These are phyloP conservation scores for Forbesichthys papilliferus DNA, from an alignment of 2,113 vertebrate species.

Conservation along the genomic window DNA sequence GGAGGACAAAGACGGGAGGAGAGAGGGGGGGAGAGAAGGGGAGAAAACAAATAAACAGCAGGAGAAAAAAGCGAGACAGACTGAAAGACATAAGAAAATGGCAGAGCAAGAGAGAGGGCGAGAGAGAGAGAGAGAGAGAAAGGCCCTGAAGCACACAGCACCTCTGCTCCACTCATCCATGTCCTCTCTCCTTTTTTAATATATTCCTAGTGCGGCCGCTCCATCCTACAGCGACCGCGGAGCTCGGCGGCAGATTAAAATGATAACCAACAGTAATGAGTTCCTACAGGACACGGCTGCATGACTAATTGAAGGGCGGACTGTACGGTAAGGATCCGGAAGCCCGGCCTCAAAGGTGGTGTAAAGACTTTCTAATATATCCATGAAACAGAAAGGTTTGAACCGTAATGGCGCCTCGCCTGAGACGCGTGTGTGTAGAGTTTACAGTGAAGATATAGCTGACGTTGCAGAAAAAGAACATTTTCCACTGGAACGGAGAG, in stretches of 20 bases:
- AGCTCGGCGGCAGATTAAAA: slow-evolving; percentile 57
- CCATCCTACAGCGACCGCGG: neutral
- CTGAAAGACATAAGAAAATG: neutral
- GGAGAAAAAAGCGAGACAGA: neutral
- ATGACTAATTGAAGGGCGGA: slow-evolving; percentile 65
- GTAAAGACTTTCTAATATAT: slow-evolving; percentile 21
- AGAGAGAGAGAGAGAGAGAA: slow-evolving; percentile 13
- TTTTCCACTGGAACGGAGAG: neutral
- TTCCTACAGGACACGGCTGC: slow-evolving; percentile 62
- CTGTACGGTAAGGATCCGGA: slow-evolving; percentile 39
- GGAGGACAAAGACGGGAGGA: neutral
- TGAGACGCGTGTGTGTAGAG: neutral
- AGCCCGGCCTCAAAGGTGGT: slow-evolving; percentile 26
- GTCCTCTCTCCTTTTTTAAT: slow-evolving; percentile 59
- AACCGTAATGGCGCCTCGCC: slow-evolving; percentile 19
- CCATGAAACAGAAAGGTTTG: slow-evolving; percentile 28
- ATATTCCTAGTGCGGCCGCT: slow-evolving; percentile 53
- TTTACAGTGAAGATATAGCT: neutral
- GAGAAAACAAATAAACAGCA: neutral
- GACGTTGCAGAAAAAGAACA: neutral
- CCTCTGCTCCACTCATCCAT: slow-evolving; percentile 49
- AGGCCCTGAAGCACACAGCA: slow-evolving; percentile 5
- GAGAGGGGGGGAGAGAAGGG: neutral
- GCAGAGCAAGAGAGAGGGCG: too few relatives aligned
- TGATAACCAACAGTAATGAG: slow-evolving; percentile 71